Evolutionary conservation across 2,888 invertebrate genomes (phyloP), one percentile per base, ranked within the genome.

Genomic region (Lamellibrachia satsuma): DNA sequence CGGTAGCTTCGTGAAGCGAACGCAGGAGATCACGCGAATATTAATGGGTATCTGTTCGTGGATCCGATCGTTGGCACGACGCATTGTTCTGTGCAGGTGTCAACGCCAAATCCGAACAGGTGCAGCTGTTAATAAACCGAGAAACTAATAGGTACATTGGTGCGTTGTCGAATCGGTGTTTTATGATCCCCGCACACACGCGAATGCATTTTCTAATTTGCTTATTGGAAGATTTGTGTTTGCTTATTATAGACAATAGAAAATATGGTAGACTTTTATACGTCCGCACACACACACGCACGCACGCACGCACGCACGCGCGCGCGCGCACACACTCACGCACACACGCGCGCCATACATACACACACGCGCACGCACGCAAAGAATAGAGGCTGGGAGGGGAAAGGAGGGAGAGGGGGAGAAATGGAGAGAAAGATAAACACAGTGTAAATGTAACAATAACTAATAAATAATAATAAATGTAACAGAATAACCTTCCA

Each of bases 81-180:
- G 75, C 75, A 75, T 75, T 75, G 75, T 75, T 22, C 75, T 22
- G 75, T 75, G 75, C 75, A 75, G 75, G 75, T 75, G 75, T 75
- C 75, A n/a, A 75, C 75, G 75, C 75, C 75, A 75, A n/a, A 75
- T 22, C 2, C 75, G 22, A 75, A 75, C 75, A 75, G 75, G 75
- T 75, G 75, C 75, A 75, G 3, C 75, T 75, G n/a, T 75, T 75
- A 75, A 75, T 75, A 75, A 75, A 75, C 75, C 15, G n/a, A 15
- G 75, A 75, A 75, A 75, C 75, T 75, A 75, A 75, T 75, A n/a
- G 1, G 22, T 22, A 75, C 75, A 75, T 75, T 75, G 22, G 75
- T 2, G 75, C 75, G 75, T 75, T 75, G n/a, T 75, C 22, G 75
- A 75, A 75, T 75, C 6, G 55, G 75, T 75, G 75, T 75, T 75